Base-by-base conservation (phyloP, 2,113 vertebrate genomes). In the Calyptommatus sinebrachiatus region DNA sequence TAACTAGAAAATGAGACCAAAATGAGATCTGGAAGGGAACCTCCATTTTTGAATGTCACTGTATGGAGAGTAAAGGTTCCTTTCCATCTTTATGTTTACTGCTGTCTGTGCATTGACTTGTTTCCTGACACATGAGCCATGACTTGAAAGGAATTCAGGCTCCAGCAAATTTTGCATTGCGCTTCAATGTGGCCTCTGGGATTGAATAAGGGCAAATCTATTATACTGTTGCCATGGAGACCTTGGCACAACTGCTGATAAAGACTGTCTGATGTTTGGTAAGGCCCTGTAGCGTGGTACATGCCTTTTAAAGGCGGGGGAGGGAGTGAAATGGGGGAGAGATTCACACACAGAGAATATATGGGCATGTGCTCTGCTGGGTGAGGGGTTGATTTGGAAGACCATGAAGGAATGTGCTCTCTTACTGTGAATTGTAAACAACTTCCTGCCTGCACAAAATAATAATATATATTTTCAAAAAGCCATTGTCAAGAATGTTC, bases 161-260 rank as follows among this genome's bases (percentile, higher is more conserved):
- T 89, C 88, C 86, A 90, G 93, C 89, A 93, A 92, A 94, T 95
- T 95, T 93, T 95, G 89, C 90, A 92, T 92, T 2, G n/a, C 46
- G 61, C 93, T 94, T 95, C 94, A 89, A 46, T 88, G 93, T 93
- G 93, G 94, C 95, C 94, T 95, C 93, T 94, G 94, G 95, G 97
- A 97, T 93, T 95, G 95, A 96, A 95, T 95, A 96, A 98, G 96
- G 95, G 95, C 95, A 96, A 96, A 95, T 95, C 95, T 94, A 97
- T 97, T 97, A 96, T 95, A 94, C 93, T 90, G 97, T 98, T 98
- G 94, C 97, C 92, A 97, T 97, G 96, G 97, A 88, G 92, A 99
- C 96, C 93, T 90, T 95, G 96, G 97, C 97, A 98, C 94, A 94
- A 96, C 94, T 91, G 82, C 83, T 96, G 81, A 96, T 94, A 94